Percentiles rank a stretch among this genome's conserved stretches.
phyloP scores from a whole-genome alignment of 2,113 vertebrate genomes.

The Salvator merianae region DNA sequence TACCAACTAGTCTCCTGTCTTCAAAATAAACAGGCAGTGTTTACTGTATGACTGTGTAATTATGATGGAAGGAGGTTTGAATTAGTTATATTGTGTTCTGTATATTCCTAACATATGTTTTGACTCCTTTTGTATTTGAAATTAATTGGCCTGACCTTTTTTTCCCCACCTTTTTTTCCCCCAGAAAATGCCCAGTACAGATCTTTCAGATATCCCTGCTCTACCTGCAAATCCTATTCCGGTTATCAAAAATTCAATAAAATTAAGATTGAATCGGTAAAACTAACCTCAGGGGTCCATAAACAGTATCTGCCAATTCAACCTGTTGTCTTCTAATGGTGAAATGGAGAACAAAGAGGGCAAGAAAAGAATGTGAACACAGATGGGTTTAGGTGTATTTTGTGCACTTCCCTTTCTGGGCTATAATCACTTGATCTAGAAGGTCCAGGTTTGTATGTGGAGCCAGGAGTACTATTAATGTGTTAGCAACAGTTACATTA shows the following conservation, averaged over 20 bases:
- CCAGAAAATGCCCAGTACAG: constrained; percentile 75
- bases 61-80: neutral
- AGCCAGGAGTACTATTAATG: constrained; percentile 71
- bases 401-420: constrained; percentile 73
- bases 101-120: neutral
- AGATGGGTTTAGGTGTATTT: constrained; percentile 67
- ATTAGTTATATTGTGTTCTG: neutral
- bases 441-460: constrained; percentile 73
- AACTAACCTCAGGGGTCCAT: constrained; percentile 73
- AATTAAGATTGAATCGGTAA: constrained; percentile 83
- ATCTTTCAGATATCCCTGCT: constrained; percentile 76
- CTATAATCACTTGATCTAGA: constrained; percentile 67
- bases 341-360: constrained; percentile 66
- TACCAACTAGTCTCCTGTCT: neutral
- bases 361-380: constrained; percentile 65
- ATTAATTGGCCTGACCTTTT: constrained; percentile 22
- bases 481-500: constrained; percentile 73
- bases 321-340: constrained; percentile 70
- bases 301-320: constrained; percentile 72
- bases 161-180: constrained; percentile 64
- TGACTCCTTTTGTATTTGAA: neutral
- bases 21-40: neutral
- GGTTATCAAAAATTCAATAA: constrained; percentile 86
- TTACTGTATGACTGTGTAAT: neutral
- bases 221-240: constrained; percentile 80